A percentile compares a stretch with the other conserved stretches of the same genome.
phyloP scores from a whole-genome alignment of 92 coral and sea anemone genomes.

The Parazoanthus swiftii region DNA sequence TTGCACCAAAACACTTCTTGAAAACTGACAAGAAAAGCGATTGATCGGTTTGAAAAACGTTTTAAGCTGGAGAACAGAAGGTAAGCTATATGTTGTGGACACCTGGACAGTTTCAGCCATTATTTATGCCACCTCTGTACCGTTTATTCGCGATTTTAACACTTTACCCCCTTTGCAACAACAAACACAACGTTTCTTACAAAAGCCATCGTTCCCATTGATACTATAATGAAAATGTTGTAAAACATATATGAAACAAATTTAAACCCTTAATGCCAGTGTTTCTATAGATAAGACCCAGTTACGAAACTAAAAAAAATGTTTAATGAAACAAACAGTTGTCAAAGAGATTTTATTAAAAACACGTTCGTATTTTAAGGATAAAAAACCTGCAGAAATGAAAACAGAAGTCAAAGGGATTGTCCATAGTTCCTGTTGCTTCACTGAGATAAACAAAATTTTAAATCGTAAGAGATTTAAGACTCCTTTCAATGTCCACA shows the following conservation, averaged over 20 bases:
- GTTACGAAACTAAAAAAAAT: no score
- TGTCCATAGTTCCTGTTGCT: no score
- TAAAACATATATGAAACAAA: background rate
- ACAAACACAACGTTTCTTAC: background rate
- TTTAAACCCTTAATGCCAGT: background rate
- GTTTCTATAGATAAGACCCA: background rate
- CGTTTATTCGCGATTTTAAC: background rate
- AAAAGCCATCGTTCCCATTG: background rate
- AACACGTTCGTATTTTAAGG: background rate
- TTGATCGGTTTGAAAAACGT: background rate
- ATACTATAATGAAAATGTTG: background rate
- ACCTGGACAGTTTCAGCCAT: background rate
- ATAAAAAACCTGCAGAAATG: no score
- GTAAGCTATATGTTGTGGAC: background rate
- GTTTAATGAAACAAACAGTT: no score
- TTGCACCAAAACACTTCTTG: background rate
- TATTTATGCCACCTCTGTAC: background rate
- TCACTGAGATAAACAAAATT: no score
- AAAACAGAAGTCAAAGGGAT: no score
- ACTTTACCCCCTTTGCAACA: background rate
- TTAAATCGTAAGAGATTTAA: no score
- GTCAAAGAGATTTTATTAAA: background rate
- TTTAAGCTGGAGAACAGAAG: background rate
- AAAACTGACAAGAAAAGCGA: background rate
- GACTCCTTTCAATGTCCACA: no score